Evolutionary conservation across 1,140 invertebrate genomes (phyloP), one percentile per base, ranked within the genome.

Genomic region (Drosophila guanche): DNA sequence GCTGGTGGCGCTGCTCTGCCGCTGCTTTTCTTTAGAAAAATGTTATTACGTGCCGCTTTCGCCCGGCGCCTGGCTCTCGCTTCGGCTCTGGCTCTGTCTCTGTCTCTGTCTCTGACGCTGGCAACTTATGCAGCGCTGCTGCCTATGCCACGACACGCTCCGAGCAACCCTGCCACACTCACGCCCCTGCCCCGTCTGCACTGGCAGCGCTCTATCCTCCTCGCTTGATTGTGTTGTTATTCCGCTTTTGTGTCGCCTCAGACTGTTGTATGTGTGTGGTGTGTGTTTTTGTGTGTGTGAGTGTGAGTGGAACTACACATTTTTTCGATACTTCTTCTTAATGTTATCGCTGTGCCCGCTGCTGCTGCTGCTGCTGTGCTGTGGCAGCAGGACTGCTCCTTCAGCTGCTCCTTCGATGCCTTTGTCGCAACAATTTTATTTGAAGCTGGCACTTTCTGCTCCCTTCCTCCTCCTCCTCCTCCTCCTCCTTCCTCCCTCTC

Each of bases 371-470:
- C 27, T 29, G 27, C 6, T 37, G 33, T 37, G 33, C 6, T 37
- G 33, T 37, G 33, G 33, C 33, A 37, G 10, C 62, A 68, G 63
- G 66, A 68, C 76, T 77, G 59, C 81, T 85, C 62, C 73, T 86
- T 77, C 73, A 69, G 55, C 72, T 76, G 76, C 79, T 71, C 33
- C 55, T 60, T 65, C 79, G 67, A 33, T 23, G 83, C 83, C 63
- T 89, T 89, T 88, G 83, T 88, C 84, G 83, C 83, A 89, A 88
- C 83, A 88, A 89, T 88, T 88, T 88, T 88, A 88, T 88, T 88
- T 88, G 83, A 88, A 83, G 83, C 83, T 88, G 83, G 70, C 78
- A 88, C 83, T 76, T 88, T 79, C 84, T 81, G 73, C 75, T 47
- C 40, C 23, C 23, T 40, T 43, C 48, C 25, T 67, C 16, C 16